Base-by-base conservation (phyloP, 2,888 invertebrate genomes). In the Sminthurinus aureus region DNA sequence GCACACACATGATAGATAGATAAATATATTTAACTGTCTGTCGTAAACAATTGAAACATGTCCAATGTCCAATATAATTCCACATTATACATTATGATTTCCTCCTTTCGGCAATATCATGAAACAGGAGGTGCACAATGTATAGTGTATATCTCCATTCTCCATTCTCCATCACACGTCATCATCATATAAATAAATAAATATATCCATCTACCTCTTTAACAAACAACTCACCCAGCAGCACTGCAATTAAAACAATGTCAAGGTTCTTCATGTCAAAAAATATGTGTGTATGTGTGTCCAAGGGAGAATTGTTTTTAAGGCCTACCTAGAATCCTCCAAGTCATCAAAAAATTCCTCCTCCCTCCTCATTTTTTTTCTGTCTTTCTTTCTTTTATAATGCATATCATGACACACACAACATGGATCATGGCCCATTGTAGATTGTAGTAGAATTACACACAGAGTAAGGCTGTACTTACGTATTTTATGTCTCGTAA, bases 181-280 rank as follows among this genome's bases (percentile, higher is more conserved):
- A 66, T 66, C 18, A 66, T 66, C 20, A n/a, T 20, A 15, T 66
- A 66, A 15, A 38, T 58, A 58, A 15, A 58, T 6, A 58, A 0
- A 58, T 58, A 58, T 58, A 58, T 58, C 4, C 0, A 58, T 58
- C 15, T 9, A 58, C 58, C 13, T 58, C 22, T 20, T n/a, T 3
- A 26, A 26, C 20, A 24, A 13, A 71, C 71, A 71, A 71, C 24
- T 71, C 71, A 71, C 24, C 24, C 71, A 26, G 22, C 71, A 71
- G 24, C 24, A 9, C 71, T 22, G 22, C 71, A 71, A 71, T 71
- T 71, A 71, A 71, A 71, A 71, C 71, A 71, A 71, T 71, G 71
- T 71, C 71, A 71, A 71, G 71, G 71, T 71, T 26, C 24, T 13
- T 11, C n/a, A 69, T 38, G 38, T 20, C 71, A 24, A 71, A 71